These are phyloP conservation scores for Phalacrocorax aristotelis DNA, from an alignment of 2,113 vertebrate genomes.

Conservation along the genomic window DNA sequence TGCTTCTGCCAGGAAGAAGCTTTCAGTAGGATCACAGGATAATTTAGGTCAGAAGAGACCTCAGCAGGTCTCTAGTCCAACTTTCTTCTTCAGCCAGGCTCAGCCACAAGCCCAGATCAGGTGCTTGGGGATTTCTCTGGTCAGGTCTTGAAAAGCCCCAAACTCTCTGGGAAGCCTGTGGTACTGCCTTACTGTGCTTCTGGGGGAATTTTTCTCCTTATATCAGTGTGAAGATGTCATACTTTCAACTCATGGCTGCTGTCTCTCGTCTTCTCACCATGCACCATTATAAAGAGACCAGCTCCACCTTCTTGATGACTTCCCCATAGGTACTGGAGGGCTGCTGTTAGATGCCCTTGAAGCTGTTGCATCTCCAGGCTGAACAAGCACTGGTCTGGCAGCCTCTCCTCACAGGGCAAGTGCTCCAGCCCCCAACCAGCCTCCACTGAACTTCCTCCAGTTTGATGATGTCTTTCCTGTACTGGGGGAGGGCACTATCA, in stretches of 20 bases:
- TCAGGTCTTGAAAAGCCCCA: not conserved
- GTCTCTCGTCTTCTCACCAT: not conserved
- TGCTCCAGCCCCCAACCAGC: not conserved
- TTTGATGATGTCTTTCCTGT: not conserved
- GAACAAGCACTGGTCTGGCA: not conserved
- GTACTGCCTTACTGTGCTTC: not conserved
- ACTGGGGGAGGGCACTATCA: no score
- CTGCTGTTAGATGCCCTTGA: not conserved
- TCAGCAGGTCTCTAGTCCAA: not conserved
- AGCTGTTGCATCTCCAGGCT: not conserved
- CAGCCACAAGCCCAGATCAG: not conserved
- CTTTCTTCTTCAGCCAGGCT: not conserved
- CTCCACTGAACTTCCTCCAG: not conserved
- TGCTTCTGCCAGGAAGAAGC: not conserved
- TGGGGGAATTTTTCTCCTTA: not conserved
- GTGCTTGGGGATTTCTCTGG: not conserved
- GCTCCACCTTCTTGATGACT: not conserved
- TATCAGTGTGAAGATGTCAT: not conserved
- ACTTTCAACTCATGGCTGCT: not conserved
- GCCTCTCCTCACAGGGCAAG: not conserved
- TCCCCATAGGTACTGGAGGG: not conserved
- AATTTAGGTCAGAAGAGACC: not conserved
- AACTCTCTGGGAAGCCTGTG: not conserved
- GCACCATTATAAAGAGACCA: not conserved
- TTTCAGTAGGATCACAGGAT: not conserved